A percentile compares a stretch with the other conserved stretches of the same genome.
phyloP scores from a whole-genome alignment of 2,888 invertebrate genomes.

The Rhodophaea formosa region DNA sequence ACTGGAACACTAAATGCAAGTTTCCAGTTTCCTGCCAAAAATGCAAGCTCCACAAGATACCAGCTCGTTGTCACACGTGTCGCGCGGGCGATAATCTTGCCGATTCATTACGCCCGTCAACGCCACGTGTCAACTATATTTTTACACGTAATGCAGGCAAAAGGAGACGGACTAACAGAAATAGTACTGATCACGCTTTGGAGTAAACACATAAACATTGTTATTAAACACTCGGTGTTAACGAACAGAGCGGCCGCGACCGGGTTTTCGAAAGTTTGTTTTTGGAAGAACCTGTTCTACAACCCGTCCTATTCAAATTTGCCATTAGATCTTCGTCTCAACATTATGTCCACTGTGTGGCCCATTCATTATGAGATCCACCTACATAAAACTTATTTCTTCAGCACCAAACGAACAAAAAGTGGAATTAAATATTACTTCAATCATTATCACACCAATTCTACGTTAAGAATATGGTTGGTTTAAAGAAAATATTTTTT shows the following conservation, averaged over 20 bases:
- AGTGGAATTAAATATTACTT: no score
- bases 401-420: no score
- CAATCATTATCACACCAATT: no score
- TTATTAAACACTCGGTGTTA: conserved; percentile 24
- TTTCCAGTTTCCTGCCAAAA: neutral
- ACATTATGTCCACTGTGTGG: neutral
- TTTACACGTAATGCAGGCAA: conserved; percentile 12
- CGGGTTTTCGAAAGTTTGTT: conserved; percentile 5
- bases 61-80: conserved; percentile 4
- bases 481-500: no score
- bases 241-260: conserved; percentile 28
- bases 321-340: neutral
- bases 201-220: conserved; percentile 21
- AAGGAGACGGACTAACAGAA: conserved; percentile 9
- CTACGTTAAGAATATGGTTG: no score
- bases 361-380: neutral
- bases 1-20: neutral
- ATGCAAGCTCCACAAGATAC: neutral
- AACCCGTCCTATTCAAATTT: conserved; percentile 4
- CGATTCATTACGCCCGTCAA: neutral
- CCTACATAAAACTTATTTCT: neutral
- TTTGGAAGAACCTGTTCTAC: conserved; percentile 5
- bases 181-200: conserved; percentile 15
- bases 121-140: conserved; percentile 15
- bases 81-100: conserved; percentile 3